Percentiles rank a stretch among this genome's conserved stretches.
These are phyloP conservation scores for Callipepla squamata DNA, from an alignment of 2,113 vertebrate species.

Conservation along the genomic window DNA sequence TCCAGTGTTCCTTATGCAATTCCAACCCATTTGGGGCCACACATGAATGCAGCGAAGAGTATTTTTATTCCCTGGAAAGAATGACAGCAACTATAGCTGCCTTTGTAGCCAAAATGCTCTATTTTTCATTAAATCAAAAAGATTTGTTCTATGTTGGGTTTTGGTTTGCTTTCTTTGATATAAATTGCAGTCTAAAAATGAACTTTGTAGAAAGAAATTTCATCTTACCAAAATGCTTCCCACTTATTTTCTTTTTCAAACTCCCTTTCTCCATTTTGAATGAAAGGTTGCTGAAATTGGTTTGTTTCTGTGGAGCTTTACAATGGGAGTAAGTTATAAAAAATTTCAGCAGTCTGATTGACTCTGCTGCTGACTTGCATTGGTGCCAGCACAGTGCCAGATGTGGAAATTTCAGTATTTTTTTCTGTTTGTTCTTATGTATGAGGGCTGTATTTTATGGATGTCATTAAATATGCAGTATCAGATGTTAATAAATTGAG, in stretches of 20 bases:
- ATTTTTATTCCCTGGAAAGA: slow-evolving; percentile 6
- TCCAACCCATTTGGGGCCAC: not conserved
- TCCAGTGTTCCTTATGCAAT: not conserved
- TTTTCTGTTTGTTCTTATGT: not conserved
- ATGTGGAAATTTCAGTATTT: not conserved
- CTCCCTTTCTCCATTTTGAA: not conserved
- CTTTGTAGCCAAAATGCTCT: not conserved
- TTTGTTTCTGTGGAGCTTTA: slow-evolving; percentile 4
- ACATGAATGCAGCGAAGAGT: not conserved
- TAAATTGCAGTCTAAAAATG: slow-evolving; percentile 22
- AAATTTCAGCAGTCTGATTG: not conserved
- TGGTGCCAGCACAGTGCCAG: not conserved
- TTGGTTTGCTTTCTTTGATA: slow-evolving; percentile 19
- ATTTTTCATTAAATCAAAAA: slow-evolving; percentile 7
- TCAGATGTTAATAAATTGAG: not conserved
- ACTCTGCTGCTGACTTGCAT: not conserved
- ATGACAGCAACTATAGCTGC: not conserved
- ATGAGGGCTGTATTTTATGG: not conserved
- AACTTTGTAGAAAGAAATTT: not conserved
- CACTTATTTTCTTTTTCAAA: not conserved
- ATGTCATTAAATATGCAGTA: not conserved
- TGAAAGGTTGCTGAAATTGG: not conserved
- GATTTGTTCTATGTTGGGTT: slow-evolving; percentile 4
- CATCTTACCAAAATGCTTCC: not conserved
- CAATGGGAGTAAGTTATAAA: not conserved